phyloP scores from a whole-genome alignment of 2,113 vertebrate genomes.

The Tretioscincus oriximinensis region DNA sequence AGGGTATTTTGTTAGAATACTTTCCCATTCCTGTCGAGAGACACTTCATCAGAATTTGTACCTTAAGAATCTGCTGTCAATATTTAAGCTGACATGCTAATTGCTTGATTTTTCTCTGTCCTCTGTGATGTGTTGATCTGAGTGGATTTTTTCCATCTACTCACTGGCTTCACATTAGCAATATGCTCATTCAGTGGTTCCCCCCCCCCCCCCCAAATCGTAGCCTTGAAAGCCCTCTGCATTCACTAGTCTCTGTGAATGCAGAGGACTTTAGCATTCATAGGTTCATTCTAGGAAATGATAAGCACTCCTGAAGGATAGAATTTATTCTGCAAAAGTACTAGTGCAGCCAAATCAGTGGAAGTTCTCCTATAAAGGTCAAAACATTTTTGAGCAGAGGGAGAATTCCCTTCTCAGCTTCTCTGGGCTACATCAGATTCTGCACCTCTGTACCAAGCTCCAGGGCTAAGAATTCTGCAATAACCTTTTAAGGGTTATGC shows the following conservation, averaged over 20 bases:
- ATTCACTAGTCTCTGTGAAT: conserved; percentile 25
- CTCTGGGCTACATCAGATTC: not conserved
- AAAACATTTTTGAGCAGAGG: conserved; percentile 15
- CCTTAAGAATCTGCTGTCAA: conserved; percentile 33
- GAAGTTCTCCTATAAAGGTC: conserved; percentile 1
- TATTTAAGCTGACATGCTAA: conserved; percentile 37
- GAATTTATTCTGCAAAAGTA: conserved; percentile 30
- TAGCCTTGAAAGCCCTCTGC: conserved; percentile 19
- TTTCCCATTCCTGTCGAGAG: not conserved
- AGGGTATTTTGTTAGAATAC: too few relatives aligned
- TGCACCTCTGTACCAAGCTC: not conserved
- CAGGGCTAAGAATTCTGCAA: not conserved
- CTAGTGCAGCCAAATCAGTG: conserved; percentile 13
- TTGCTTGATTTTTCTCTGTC: conserved; percentile 18
- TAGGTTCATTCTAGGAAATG: conserved; percentile 23
- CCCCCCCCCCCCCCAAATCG: conserved; percentile 37
- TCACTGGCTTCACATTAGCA: conserved; percentile 23
- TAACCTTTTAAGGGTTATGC: not conserved
- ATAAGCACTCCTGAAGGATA: conserved; percentile 25
- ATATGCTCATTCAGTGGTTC: conserved; percentile 22
- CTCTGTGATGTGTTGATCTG: conserved; percentile 34
- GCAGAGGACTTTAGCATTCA: conserved; percentile 45
- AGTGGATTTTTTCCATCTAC: conserved; percentile 51
- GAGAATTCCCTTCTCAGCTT: conserved; percentile 4
- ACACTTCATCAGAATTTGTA: not conserved